A percentile compares a stretch with the other conserved stretches of the same genome.
These are phyloP conservation scores for Coilia nasus DNA, from an alignment of 2,797 vertebrate species.

Conservation along the genomic window DNA sequence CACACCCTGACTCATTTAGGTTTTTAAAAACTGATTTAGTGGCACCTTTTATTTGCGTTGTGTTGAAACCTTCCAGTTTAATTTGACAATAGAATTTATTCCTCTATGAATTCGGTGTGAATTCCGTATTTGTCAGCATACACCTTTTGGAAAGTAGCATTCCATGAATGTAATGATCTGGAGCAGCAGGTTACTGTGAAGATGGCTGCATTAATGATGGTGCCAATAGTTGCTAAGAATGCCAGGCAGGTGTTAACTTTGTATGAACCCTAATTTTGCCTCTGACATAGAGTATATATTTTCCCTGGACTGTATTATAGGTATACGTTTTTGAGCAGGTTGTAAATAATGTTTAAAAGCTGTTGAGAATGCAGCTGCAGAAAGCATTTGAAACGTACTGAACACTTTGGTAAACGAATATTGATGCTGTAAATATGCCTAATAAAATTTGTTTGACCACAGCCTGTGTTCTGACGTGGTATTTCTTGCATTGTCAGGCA, in stretches of 20 bases:
- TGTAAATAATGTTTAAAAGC: constrained; percentile 86
- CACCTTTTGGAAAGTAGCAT: constrained; percentile 12
- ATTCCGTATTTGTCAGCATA: constrained; percentile 15
- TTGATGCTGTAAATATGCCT: constrained; percentile 21
- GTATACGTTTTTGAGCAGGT: constrained; percentile 74
- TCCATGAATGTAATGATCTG: constrained; percentile 7
- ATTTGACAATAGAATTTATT: background rate
- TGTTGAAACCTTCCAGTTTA: background rate
- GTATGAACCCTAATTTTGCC: constrained; percentile 57
- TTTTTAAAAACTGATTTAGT: background rate
- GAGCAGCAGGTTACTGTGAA: constrained; percentile 28
- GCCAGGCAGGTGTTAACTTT: constrained; percentile 38
- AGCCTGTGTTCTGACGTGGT: background rate
- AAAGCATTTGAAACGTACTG: constrained; percentile 13
- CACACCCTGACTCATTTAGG: background rate
- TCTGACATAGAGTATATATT: constrained; percentile 62
- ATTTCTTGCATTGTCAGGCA: background rate
- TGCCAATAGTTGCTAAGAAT: constrained; percentile 13
- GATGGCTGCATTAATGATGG: constrained; percentile 32
- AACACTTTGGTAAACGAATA: constrained; percentile 13
- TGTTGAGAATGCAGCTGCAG: constrained; percentile 42
- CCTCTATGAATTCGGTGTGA: background rate
- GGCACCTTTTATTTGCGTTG: background rate
- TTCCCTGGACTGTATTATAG: constrained; percentile 73
- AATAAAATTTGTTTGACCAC: constrained; percentile 11